Evolutionary conservation across 2,888 invertebrate species (phyloP).

Genomic region (Corythucha ciliata): DNA sequence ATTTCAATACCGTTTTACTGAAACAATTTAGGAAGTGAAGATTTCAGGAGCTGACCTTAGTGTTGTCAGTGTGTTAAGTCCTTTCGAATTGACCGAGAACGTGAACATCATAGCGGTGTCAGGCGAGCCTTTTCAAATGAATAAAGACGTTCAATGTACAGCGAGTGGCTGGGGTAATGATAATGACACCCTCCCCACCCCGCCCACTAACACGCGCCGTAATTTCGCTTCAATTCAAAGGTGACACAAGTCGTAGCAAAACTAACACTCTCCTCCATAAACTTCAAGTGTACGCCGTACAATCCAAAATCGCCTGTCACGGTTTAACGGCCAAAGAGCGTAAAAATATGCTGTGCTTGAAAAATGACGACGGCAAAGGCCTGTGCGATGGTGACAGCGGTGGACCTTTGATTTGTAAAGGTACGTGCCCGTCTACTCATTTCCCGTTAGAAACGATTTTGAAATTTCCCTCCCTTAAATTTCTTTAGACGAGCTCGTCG

Average conservation of each 20-base stretch:
- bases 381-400: conserved; percentile 31
- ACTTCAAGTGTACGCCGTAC: conserved; percentile 26
- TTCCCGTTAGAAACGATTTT: neutral
- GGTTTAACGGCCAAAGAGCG: conserved; percentile 26
- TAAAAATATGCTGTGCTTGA: conserved; percentile 29
- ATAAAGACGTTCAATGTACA: conserved; percentile 25
- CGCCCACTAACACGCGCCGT: neutral
- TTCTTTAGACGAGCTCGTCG: conserved; percentile 29
- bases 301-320: conserved; percentile 27
- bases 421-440: conserved; percentile 12
- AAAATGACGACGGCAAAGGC: conserved; percentile 26
- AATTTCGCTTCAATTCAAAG: conserved; percentile 18
- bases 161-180: conserved; percentile 30
- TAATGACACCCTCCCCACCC: no score
- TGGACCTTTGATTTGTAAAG: conserved; percentile 29
- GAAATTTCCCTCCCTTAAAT: neutral
- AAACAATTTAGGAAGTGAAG: conserved; percentile 23
- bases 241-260: conserved; percentile 25
- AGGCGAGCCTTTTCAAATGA: conserved; percentile 25
- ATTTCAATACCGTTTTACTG: neutral
- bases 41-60: conserved; percentile 29
- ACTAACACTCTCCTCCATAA: conserved; percentile 26
- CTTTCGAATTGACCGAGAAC: conserved; percentile 22
- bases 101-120: conserved; percentile 25
- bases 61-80: conserved; percentile 18